A percentile compares a stretch with the other conserved stretches of the same genome.
phyloP scores from a whole-genome alignment of 2,888 invertebrate genomes.

The Drosophila pseudotakahashii region DNA sequence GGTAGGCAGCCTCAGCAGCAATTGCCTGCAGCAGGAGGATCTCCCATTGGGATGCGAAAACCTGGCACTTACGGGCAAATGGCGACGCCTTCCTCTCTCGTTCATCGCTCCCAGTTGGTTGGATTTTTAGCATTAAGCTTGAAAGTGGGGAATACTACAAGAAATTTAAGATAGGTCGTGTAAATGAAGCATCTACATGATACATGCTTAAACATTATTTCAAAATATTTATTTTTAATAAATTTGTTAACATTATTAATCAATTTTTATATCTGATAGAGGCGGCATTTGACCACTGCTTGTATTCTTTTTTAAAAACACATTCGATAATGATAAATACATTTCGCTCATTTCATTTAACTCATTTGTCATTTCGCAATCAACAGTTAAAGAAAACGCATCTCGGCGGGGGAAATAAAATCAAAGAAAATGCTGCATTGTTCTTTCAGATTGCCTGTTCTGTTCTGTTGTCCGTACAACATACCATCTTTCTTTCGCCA shows the following conservation, averaged over 20 bases:
- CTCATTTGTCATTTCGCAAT: conserved; percentile 8
- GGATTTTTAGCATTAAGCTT: neutral
- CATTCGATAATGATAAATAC: neutral
- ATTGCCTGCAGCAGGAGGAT: conserved; percentile 46
- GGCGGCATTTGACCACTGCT: neutral
- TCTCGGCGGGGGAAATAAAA: neutral
- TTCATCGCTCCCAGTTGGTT: conserved; percentile 8
- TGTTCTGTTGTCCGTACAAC: neutral
- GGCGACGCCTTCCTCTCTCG: conserved; percentile 18
- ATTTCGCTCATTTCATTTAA: neutral
- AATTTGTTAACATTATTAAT: no score
- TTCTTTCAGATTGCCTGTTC: neutral
- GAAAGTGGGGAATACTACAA: neutral
- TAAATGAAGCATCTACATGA: no score
- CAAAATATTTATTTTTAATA: no score
- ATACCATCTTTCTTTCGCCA: neutral
- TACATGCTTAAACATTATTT: no score
- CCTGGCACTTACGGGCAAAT: conserved; percentile 54
- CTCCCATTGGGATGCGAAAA: conserved; percentile 31
- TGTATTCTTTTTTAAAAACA: neutral
- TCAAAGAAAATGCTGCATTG: conserved; percentile 14
- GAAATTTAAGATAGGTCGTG: neutral
- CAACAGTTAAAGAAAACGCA: conserved; percentile 8
- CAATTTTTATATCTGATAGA: no score
- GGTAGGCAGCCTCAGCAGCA: conserved; percentile 32